Evolutionary conservation across 2,797 vertebrate species (phyloP), one percentile per base, ranked within the genome.

Genomic region (Enoplosus armatus): DNA sequence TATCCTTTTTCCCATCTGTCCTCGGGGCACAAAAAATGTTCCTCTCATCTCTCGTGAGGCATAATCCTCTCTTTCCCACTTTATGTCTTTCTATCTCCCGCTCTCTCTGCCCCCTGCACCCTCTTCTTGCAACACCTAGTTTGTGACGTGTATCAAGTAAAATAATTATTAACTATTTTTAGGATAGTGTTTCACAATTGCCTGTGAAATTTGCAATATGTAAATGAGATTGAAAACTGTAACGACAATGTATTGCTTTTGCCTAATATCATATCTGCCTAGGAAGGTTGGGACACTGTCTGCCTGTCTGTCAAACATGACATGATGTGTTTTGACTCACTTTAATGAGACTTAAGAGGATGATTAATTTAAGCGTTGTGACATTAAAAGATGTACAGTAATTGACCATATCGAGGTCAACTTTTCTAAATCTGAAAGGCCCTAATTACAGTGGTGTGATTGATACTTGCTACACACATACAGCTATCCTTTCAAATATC

Each of bases 1-100:
- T 73, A 67, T 89, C 79, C 75, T 84, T 63, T 80, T 66, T 85
- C 61, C 72, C 82, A 82, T 89, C 75, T 80, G 60, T 88, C 83
- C 85, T 84, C 41, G 14, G 78, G 83, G 85, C 80, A 83, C 37
- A 67, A 75, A 79, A 85, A 82, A 60, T 86, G 64, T 73, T 83
- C 62, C 58, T 85, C 72, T 87, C 77, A 82, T 90, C 76, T 90
- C 69, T 83, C 16, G 6, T 29, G 58, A 71, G 78, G 71, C 72
- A 51, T 72, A 74, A 68, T 83, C 89, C 78, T 88, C 63, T 60
- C 43, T 65, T 60, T 79, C 67, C 80, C 59, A 54, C 69, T 67
- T 26, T 60, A 45, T 37, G 18, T 63, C 58, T 69, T 50, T 74
- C 66, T 55, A n/a, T 65, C 65, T 64, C 29, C 45, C 15, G 26